Evolutionary conservation across 2,797 vertebrate genomes (phyloP).

Genomic region (Rhinoraja longicauda): DNA sequence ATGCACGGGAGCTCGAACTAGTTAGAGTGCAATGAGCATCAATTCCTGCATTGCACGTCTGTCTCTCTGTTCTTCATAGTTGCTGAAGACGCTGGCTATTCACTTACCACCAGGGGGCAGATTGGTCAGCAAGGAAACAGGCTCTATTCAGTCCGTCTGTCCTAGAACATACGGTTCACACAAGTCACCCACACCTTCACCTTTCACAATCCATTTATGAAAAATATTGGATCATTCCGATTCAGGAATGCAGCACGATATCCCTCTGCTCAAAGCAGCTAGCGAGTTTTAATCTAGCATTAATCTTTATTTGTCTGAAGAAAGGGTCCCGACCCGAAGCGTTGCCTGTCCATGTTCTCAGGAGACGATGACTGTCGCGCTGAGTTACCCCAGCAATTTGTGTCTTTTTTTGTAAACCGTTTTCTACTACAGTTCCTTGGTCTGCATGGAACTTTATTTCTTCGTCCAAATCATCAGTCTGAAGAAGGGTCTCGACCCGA

Average conservation of each 20-base stretch:
- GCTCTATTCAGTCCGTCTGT: background rate
- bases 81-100: background rate
- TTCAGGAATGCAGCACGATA: too few species aligned
- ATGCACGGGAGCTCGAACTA: background rate
- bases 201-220: background rate
- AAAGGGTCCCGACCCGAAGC: too few species aligned
- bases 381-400: too few species aligned
- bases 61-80: background rate
- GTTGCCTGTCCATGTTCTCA: too few species aligned
- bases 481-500: too few species aligned
- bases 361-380: too few species aligned
- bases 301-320: background rate
- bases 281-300: background rate
- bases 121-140: background rate
- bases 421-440: too few species aligned
- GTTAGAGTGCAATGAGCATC: background rate
- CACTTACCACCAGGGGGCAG: conserved; percentile 14
- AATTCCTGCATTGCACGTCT: background rate
- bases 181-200: background rate
- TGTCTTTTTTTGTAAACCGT: too few species aligned
- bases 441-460: background rate
- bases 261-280: background rate
- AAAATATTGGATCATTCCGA: background rate
- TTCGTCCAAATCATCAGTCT: background rate
- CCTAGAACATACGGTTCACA: background rate